These are phyloP conservation scores for Halocaridina rubra DNA, from an alignment of 2,888 invertebrate species.

Conservation along the genomic window DNA sequence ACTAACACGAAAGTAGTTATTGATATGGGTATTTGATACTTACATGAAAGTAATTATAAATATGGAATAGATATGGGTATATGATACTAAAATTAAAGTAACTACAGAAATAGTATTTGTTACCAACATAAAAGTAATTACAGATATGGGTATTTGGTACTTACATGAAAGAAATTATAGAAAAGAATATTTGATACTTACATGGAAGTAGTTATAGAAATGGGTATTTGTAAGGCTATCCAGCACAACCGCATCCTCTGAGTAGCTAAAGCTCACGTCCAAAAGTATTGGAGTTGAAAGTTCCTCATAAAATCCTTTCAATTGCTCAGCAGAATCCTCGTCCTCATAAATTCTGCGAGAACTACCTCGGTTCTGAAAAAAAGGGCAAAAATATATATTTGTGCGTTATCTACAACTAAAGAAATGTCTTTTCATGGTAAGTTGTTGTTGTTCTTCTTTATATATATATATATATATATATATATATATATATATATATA, in stretches of 20 bases:
- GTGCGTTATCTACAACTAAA: no score
- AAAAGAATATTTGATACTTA: conserved; percentile 1
- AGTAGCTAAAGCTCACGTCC: conserved; percentile 76
- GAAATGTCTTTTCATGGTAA: no score
- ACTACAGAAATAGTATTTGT: not conserved
- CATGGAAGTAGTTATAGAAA: conserved; percentile 61
- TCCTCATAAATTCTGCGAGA: conserved; percentile 80
- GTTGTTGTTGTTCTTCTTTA: no score
- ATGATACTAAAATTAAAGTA: not conserved
- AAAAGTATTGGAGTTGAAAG: conserved; percentile 78
- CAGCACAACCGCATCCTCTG: conserved; percentile 63
- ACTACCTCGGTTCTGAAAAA: conserved; percentile 75
- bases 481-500: not conserved
- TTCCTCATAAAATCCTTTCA: conserved; percentile 74
- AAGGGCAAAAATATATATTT: not conserved
- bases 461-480: not conserved
- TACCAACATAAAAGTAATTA: not conserved
- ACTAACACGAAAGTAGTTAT: no score
- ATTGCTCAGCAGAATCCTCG: conserved; percentile 73
- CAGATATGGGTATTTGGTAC: no score
- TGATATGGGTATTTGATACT: no score
- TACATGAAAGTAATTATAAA: no score
- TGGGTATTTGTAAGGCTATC: conserved; percentile 63
- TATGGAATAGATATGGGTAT: no score
- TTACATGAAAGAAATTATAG: not conserved